phyloP scores from a whole-genome alignment of 2,797 vertebrate genomes.

The Peromyscus attwateri region DNA sequence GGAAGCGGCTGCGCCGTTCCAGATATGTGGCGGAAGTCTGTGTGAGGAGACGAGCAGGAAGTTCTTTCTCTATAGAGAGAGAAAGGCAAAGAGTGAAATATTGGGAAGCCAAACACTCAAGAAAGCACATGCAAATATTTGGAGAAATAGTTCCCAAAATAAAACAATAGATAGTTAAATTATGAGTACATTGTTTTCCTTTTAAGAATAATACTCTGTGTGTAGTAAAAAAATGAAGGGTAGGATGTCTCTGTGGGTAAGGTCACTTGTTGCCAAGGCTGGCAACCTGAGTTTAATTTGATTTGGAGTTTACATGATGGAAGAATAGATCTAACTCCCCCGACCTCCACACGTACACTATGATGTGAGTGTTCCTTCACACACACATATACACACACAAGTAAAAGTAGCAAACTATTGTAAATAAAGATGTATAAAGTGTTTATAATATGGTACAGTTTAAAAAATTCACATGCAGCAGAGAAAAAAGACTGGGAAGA shows the following conservation, averaged over 20 bases:
- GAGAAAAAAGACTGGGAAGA: slow-evolving; percentile 31
- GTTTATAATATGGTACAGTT: neutral
- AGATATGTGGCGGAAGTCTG: neutral
- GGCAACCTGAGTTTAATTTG: neutral
- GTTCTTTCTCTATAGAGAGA: neutral
- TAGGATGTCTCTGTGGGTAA: neutral
- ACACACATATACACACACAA: neutral
- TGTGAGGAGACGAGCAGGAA: neutral
- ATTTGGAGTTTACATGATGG: neutral
- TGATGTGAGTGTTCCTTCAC: neutral
- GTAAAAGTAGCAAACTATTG: neutral
- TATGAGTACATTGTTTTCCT: neutral
- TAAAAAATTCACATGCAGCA: slow-evolving; percentile 21
- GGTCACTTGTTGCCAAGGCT: neutral
- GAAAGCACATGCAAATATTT: slow-evolving; percentile 35
- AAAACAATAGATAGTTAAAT: slow-evolving; percentile 17
- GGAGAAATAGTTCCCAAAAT: neutral
- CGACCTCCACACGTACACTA: too few species aligned
- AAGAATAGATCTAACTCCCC: neutral
- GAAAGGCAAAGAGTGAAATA: neutral
- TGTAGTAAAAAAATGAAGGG: neutral
- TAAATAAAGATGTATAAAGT: neutral
- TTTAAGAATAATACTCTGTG: slow-evolving; percentile 10
- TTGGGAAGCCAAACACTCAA: neutral
- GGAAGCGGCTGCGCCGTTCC: neutral